phyloP scores from a whole-genome alignment of 1,140 invertebrate genomes.

The Bradynema listronoti region DNA sequence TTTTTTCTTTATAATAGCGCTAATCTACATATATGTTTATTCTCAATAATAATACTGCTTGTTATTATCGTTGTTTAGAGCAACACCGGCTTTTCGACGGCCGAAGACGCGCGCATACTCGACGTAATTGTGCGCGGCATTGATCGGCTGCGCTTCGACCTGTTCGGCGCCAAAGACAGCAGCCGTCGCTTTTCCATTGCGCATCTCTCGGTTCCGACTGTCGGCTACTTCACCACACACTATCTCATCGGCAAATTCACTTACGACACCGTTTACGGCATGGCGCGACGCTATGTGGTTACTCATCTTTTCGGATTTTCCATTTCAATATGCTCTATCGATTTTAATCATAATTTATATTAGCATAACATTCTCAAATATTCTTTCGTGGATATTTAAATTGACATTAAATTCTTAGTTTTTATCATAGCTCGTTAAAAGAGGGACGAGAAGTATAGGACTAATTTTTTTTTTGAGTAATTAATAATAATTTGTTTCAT shows the following conservation, averaged over 20 bases:
- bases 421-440: too few relatives aligned
- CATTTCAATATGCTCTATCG: too few relatives aligned
- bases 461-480: too few relatives aligned
- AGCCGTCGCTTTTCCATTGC: slow-evolving; percentile 26
- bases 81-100: too few relatives aligned
- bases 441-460: too few relatives aligned
- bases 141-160: slow-evolving; percentile 31
- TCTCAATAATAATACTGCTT: not conserved
- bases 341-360: too few relatives aligned
- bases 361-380: too few relatives aligned
- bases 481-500: not conserved
- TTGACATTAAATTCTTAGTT: too few relatives aligned
- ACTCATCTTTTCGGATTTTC: slow-evolving; percentile 15
- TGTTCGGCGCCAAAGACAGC: slow-evolving; percentile 30
- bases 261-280: slow-evolving; percentile 31
- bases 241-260: slow-evolving; percentile 27
- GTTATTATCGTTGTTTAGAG: slow-evolving; percentile 5
- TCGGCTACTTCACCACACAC: slow-evolving; percentile 22
- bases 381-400: too few relatives aligned
- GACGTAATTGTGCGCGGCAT: slow-evolving; percentile 31
- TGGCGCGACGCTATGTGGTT: slow-evolving; percentile 36
- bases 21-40: too few relatives aligned
- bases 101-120: slow-evolving; percentile 23
- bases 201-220: slow-evolving; percentile 25
- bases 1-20: too few relatives aligned